These are phyloP conservation scores for Himalopsyche japonica DNA, from an alignment of 2,888 invertebrate genomes.

Conservation along the genomic window DNA sequence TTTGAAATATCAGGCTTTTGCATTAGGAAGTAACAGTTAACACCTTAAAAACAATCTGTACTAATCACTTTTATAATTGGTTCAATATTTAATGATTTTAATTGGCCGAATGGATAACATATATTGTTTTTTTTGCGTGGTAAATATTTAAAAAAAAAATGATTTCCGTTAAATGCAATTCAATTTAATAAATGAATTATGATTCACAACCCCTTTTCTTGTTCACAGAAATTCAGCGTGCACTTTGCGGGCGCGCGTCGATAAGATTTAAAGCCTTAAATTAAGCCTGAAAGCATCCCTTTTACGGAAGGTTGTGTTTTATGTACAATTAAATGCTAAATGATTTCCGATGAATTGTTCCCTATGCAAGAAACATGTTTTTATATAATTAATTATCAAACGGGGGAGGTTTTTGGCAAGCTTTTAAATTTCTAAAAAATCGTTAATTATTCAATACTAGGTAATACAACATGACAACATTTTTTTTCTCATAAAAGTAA, in stretches of 20 bases:
- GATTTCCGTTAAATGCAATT: too few relatives aligned
- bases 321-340: neutral
- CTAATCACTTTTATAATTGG: too few relatives aligned
- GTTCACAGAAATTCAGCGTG: neutral
- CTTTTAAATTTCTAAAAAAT: neutral
- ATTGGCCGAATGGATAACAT: too few relatives aligned
- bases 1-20: too few relatives aligned
- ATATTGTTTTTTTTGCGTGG: too few relatives aligned
- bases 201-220: neutral
- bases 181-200: neutral
- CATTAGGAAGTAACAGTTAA: too few relatives aligned
- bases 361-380: neutral
- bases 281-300: neutral
- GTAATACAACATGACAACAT: too few relatives aligned
- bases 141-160: too few relatives aligned
- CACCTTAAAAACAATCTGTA: too few relatives aligned
- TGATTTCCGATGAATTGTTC: neutral
- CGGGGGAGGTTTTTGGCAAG: neutral
- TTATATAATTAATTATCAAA: neutral
- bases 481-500: too few relatives aligned
- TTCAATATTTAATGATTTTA: too few relatives aligned
- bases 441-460: neutral
- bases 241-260: neutral
- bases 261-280: neutral
- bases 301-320: neutral